Conservation (phyloP, 2,888 invertebrate species). For the Rutpela maculata region DNA sequence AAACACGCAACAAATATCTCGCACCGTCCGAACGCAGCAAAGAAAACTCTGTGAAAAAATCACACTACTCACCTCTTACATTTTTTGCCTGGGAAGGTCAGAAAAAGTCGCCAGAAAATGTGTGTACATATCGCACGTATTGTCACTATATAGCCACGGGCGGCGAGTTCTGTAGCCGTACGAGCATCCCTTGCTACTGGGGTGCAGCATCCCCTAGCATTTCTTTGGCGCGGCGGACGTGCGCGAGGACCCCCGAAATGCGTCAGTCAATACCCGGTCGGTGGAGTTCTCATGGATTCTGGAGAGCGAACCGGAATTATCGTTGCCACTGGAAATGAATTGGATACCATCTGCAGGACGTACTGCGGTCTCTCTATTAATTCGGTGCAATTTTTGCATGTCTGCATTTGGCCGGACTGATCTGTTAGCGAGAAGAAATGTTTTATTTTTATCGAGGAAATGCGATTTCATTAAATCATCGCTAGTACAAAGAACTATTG, state of each 20-base stretch:
- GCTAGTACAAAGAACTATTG: too few species aligned
- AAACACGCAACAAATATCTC: slow-evolving; percentile 12
- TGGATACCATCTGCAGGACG: slow-evolving; percentile 54
- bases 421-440: background rate
- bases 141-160: slow-evolving; percentile 59
- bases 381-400: slow-evolving; percentile 45
- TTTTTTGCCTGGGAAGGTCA: slow-evolving; percentile 53
- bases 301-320: slow-evolving; percentile 67
- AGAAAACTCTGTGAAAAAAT: slow-evolving; percentile 4
- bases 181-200: slow-evolving; percentile 70
- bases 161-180: slow-evolving; percentile 57
- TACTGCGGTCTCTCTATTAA: slow-evolving; percentile 46
- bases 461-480: background rate
- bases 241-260: slow-evolving; percentile 67
- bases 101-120: slow-evolving; percentile 41
- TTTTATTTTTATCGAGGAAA: background rate
- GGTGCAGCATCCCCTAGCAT: slow-evolving; percentile 70
- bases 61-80: slow-evolving; percentile 64
- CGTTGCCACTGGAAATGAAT: slow-evolving; percentile 61
- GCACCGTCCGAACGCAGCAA: background rate
- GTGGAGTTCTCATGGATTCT: slow-evolving; percentile 60
- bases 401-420: background rate
- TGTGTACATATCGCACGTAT: slow-evolving; percentile 50
- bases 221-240: slow-evolving; percentile 66
- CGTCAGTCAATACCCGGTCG: slow-evolving; percentile 71